These are phyloP conservation scores for Aphis craccivora DNA, from an alignment of 1,140 invertebrate genomes.

Conservation along the genomic window DNA sequence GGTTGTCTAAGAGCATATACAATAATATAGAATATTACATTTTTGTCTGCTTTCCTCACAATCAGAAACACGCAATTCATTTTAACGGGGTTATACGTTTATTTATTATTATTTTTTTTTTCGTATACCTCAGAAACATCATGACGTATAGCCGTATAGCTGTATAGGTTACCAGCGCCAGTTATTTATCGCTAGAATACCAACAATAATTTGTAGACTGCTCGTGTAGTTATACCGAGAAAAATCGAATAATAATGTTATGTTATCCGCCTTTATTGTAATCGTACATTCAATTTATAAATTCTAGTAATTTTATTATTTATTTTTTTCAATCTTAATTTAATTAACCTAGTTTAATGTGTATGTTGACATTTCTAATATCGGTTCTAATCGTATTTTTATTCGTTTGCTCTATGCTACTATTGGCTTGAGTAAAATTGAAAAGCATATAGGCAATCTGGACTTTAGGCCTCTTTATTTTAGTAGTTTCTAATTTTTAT, in stretches of 20 bases:
- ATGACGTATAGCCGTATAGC: background rate
- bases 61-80: slow-evolving; percentile 4
- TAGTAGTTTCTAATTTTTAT: background rate
- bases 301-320: background rate
- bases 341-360: background rate
- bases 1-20: background rate
- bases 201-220: background rate
- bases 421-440: background rate
- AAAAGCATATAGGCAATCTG: background rate
- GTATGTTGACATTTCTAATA: background rate
- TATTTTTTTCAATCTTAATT: background rate
- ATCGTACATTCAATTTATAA: background rate
- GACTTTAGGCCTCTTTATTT: background rate
- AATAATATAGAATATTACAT: background rate
- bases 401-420: background rate
- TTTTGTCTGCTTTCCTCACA: background rate
- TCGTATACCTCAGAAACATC: background rate
- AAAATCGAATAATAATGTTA: background rate
- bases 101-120: background rate
- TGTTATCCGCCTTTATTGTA: background rate
- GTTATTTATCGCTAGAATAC: slow-evolving; percentile 8
- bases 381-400: background rate
- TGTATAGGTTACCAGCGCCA: background rate
- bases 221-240: background rate
- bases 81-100: background rate